phyloP scores from a whole-genome alignment of 2,113 vertebrate species.

The Asarcornis scutulata region DNA sequence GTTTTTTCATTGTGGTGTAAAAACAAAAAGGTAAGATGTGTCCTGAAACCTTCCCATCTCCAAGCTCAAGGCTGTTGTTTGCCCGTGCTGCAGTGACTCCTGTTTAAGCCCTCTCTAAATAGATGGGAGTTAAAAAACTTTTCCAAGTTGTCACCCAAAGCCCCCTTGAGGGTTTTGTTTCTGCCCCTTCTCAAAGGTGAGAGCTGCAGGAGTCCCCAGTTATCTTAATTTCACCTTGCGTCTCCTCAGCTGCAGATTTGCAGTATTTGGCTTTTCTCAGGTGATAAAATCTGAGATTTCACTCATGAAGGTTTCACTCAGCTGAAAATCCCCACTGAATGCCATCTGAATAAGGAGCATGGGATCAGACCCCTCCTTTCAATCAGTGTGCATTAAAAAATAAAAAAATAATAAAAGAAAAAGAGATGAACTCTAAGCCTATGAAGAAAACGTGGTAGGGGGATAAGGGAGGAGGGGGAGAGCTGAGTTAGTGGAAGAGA shows the following conservation, averaged over 20 bases:
- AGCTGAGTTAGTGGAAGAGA: slow-evolving; percentile 35
- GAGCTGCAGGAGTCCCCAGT: not conserved
- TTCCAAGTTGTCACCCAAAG: not conserved
- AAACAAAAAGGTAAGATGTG: too few species aligned
- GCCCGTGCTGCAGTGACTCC: too few species aligned
- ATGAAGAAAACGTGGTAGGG: not conserved
- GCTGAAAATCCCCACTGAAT: not conserved
- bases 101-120: too few species aligned
- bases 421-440: slow-evolving; percentile 6
- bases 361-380: slow-evolving; percentile 24
- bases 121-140: too few species aligned
- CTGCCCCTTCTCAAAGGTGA: not conserved
- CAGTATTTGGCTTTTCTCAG: not conserved
- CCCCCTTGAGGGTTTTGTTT: not conserved
- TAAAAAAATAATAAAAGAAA: not conserved
- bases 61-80: too few species aligned
- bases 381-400: not conserved
- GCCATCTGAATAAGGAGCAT: not conserved
- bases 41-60: too few species aligned
- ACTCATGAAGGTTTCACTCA: not conserved
- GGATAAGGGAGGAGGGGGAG: not conserved
- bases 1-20: too few species aligned
- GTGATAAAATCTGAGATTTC: not conserved
- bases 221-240: slow-evolving; percentile 3
- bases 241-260: not conserved